phyloP scores from a whole-genome alignment of 2,888 invertebrate genomes.

The Byasa hedistus region DNA sequence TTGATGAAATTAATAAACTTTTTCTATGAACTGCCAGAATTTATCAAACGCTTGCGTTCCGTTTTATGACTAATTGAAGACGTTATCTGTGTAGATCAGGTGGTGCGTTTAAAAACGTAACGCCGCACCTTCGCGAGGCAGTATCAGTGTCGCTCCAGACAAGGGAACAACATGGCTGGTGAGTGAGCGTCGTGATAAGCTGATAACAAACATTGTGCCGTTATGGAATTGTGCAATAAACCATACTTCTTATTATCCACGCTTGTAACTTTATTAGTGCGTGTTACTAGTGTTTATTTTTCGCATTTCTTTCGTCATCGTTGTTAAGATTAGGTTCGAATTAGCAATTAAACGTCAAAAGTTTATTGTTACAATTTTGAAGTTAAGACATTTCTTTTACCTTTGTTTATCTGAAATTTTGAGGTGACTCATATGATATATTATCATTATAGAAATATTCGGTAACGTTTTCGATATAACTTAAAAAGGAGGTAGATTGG shows the following conservation, averaged over 20 bases:
- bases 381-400: background rate
- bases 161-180: slow-evolving; percentile 28
- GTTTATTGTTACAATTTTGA: background rate
- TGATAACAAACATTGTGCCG: slow-evolving; percentile 17
- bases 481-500: background rate
- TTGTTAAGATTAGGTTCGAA: too few species aligned
- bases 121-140: background rate
- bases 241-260: background rate
- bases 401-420: slow-evolving; percentile 1
- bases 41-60: background rate
- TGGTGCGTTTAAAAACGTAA: slow-evolving; percentile 10
- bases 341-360: too few species aligned
- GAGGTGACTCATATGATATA: background rate
- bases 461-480: too few species aligned
- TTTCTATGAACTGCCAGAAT: background rate
- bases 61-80: slow-evolving; percentile 9
- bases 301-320: background rate
- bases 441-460: background rate
- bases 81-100: slow-evolving; percentile 11
- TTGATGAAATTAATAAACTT: background rate
- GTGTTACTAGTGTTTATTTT: background rate
- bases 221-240: slow-evolving; percentile 19
- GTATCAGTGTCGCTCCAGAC: slow-evolving; percentile 13
- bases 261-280: background rate
- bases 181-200: slow-evolving; percentile 23